Evolutionary conservation across 1,140 invertebrate species (phyloP), one percentile per base, ranked within the genome.

Genomic region (Polyergus mexicanus): DNA sequence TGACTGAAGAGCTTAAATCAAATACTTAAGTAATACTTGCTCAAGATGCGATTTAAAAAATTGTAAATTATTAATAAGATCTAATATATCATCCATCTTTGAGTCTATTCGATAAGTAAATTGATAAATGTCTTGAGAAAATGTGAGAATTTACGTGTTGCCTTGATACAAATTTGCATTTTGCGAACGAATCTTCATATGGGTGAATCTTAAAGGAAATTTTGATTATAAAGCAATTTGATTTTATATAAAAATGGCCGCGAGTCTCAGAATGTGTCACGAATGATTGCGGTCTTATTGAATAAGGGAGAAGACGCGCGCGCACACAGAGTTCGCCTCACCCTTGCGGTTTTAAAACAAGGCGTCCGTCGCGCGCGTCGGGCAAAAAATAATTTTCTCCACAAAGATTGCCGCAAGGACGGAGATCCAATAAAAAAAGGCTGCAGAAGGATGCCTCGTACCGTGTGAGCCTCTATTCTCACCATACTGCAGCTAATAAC

Each of bases 391-490:
- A 87, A 87, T 68, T 87, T 77, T 25, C 71, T 35, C 66, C 47
- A 71, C 85, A 72, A 88, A 88, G 86, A 88, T 88, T 72, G 69
- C 54, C 86, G 32, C 56, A 84, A 84, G 81, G 81, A 84, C 72
- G 86, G n/a, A 56, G 78, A 58, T 66, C n/a, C 78, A 87, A 78
- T 76, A 84, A 86, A 51, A 41, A 60, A 68, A 85, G 68, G 68
- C 72, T 54, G 71, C 77, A 88, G 62, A 78, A 56, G 76, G 83
- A 81, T 86, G 77, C 86, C 85, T 86, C 85, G 76, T 81, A 77
- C 19, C 54, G 62, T 72, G 41, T 28, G 62, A 78, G 68, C 56
- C 74, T 88, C 88, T 85, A 74, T 78, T 83, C 84, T 72, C 75
- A 71, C 44, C 62, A 62, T 58, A 63, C 76, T 83, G 85, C 86